Conservation (phyloP, 2,888 invertebrate species). For the Chrysotoxum bicinctum region DNA sequence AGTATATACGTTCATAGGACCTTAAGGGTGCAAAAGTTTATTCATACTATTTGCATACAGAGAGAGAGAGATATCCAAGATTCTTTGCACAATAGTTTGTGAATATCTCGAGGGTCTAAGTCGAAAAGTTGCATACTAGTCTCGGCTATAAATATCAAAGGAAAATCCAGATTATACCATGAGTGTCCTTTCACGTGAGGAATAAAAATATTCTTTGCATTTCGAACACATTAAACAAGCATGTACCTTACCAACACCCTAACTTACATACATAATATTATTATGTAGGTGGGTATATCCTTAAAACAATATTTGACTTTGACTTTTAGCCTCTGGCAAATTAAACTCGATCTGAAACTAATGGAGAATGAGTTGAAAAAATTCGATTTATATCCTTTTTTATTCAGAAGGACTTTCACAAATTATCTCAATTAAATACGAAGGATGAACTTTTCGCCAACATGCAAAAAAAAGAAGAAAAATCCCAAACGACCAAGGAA, state of each 20-base stretch:
- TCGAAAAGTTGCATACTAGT: conserved; percentile 52
- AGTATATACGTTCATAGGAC: not conserved
- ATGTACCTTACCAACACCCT: not conserved
- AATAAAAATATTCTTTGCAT: conserved; percentile 9
- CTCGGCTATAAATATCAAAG: conserved; percentile 60
- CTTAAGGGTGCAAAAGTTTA: conserved; percentile 29
- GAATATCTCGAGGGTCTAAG: conserved; percentile 51
- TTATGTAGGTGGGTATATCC: too few species aligned
- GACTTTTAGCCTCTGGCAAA: conserved; percentile 53
- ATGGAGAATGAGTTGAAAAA: conserved; percentile 35
- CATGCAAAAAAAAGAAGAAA: not conserved
- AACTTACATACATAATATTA: too few species aligned
- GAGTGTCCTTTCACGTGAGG: conserved; percentile 35
- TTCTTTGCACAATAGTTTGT: conserved; percentile 29
- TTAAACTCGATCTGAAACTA: conserved; percentile 54
- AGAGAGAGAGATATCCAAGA: conserved; percentile 12
- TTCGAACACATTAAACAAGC: not conserved
- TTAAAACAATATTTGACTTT: conserved; percentile 26
- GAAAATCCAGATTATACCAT: conserved; percentile 35
- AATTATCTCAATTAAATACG: conserved; percentile 67
- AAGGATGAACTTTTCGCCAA: conserved; percentile 49
- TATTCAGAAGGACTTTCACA: conserved; percentile 52
- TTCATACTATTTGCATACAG: conserved; percentile 29
- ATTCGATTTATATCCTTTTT: conserved; percentile 1
- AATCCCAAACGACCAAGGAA: conserved; percentile 2